These are phyloP conservation scores for Natrix natrix DNA, from an alignment of 2,797 vertebrate genomes.

Conservation along the genomic window DNA sequence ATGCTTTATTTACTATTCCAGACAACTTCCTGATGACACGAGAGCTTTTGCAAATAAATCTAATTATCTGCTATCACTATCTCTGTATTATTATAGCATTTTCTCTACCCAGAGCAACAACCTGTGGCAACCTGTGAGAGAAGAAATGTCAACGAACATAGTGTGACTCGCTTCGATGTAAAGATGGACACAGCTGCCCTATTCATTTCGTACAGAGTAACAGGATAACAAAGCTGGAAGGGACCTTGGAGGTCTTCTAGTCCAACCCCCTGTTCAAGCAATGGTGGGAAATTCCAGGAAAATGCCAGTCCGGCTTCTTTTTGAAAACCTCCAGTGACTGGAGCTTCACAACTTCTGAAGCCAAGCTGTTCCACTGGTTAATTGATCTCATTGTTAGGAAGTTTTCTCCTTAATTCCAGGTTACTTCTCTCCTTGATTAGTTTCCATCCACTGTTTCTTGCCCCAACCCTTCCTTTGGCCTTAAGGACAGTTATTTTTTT, in stretches of 20 bases:
- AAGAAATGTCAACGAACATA: not conserved
- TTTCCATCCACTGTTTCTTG: not conserved
- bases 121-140: not conserved
- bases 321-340: not conserved
- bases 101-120: not conserved
- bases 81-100: not conserved
- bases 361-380: not conserved
- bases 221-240: not conserved
- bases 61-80: not conserved
- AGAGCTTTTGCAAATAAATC: not conserved
- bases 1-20: not conserved
- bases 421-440: not conserved
- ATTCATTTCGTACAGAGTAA: not conserved
- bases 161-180: not conserved
- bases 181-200: not conserved
- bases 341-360: not conserved
- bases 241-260: not conserved
- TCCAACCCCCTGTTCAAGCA: not conserved
- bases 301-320: not conserved
- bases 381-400: not conserved
- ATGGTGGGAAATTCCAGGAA: not conserved
- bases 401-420: not conserved
- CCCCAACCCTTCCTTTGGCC: not conserved
- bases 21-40: conserved; percentile 1
- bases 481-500: not conserved